phyloP scores from a whole-genome alignment of 2,888 invertebrate species.

The Netelia melanura region DNA sequence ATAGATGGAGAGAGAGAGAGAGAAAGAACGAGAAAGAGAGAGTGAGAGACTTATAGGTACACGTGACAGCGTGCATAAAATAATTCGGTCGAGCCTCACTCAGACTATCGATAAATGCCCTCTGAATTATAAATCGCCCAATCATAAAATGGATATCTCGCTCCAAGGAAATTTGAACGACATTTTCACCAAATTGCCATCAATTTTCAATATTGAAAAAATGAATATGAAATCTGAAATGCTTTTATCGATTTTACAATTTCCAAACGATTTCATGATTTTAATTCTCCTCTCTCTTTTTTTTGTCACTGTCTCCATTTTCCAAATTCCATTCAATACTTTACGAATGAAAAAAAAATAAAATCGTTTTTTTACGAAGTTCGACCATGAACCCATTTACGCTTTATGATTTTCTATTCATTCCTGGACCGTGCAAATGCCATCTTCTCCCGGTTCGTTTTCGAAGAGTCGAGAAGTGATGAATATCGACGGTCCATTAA shows the following conservation, averaged over 20 bases:
- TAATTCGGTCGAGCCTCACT: slow-evolving; percentile 22
- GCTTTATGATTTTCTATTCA: slow-evolving; percentile 14
- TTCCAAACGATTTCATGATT: too few species aligned
- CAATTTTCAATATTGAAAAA: not conserved
- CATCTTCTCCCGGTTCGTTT: slow-evolving; percentile 23
- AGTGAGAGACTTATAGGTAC: too few species aligned
- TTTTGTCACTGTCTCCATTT: not conserved
- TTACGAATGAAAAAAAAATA: too few species aligned
- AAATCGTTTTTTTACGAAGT: not conserved
- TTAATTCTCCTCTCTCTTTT: not conserved
- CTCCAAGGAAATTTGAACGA: not conserved
- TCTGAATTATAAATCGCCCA: slow-evolving; percentile 40
- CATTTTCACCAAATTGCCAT: not conserved
- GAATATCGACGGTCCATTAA: slow-evolving; percentile 62
- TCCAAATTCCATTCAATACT: too few species aligned
- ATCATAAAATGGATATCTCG: not conserved
- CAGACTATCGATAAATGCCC: not conserved
- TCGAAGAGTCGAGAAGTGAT: slow-evolving; percentile 38
- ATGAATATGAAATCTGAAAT: too few species aligned
- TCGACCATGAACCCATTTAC: not conserved
- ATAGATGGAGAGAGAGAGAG: not conserved
- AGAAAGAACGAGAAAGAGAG: too few species aligned
- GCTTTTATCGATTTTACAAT: too few species aligned
- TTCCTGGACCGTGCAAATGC: not conserved
- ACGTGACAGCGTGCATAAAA: slow-evolving; percentile 24